phyloP scores from a whole-genome alignment of 2,113 vertebrate genomes.

The Verasper variegatus region DNA sequence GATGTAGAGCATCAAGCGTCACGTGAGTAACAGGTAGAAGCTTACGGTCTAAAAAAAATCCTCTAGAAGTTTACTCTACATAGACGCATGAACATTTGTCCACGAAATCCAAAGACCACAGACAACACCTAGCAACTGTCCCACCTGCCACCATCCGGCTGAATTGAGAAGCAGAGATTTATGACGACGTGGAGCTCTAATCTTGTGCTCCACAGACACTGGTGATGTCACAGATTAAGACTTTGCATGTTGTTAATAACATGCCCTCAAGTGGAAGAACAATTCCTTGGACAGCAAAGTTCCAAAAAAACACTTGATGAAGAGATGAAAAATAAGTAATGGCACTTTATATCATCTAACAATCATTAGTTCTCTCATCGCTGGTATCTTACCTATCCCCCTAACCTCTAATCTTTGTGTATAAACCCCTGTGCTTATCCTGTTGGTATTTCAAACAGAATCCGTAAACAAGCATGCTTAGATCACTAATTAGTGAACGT shows the following conservation, averaged over 20 bases:
- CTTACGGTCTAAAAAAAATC: conserved; percentile 4
- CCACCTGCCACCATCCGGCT: conserved; percentile 78
- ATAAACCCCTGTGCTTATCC: conserved; percentile 11
- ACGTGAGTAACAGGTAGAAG: neutral
- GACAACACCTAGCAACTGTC: conserved; percentile 54
- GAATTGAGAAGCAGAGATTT: conserved; percentile 90
- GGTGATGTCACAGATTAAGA: conserved; percentile 80
- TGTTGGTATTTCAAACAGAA: conserved; percentile 13
- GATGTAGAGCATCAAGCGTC: neutral
- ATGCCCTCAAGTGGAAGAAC: neutral
- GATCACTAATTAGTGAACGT: neutral
- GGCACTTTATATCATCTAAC: fast-evolving
- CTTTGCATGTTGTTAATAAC: conserved; percentile 3
- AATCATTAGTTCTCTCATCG: neutral
- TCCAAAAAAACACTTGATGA: neutral
- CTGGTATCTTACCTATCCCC: neutral
- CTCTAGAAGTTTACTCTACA: conserved; percentile 18
- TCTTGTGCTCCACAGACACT: conserved; percentile 86
- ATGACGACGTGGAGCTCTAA: conserved; percentile 90
- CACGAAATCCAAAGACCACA: conserved; percentile 62
- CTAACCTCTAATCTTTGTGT: conserved; percentile 9
- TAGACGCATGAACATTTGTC: conserved; percentile 81
- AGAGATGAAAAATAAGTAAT: neutral
- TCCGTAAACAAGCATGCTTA: neutral
- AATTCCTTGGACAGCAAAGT: neutral